Conservation (phyloP, 1,140 invertebrate genomes). For the Gonioctena quinquepunctata region DNA sequence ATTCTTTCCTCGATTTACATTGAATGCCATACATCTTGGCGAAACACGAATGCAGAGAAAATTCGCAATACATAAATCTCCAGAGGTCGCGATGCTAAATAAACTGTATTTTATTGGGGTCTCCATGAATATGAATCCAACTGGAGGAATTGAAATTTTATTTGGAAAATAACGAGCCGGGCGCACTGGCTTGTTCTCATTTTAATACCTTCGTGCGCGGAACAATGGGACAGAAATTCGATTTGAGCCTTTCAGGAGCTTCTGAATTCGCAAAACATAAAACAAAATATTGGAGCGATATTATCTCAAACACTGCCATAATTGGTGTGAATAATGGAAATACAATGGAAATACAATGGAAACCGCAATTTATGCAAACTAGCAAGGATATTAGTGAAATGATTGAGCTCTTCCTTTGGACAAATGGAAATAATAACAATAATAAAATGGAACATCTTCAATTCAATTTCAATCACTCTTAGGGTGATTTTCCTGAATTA, state of each 20-base stretch:
- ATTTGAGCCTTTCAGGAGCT: background rate
- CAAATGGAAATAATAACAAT: too few species aligned
- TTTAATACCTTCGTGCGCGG: background rate
- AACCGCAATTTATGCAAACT: too few species aligned
- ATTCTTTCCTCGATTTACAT: constrained; percentile 48
- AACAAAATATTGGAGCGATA: too few species aligned
- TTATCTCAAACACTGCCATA: too few species aligned
- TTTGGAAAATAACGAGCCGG: background rate
- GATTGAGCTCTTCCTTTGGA: too few species aligned
- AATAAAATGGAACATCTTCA: too few species aligned
- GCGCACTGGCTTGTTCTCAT: background rate
- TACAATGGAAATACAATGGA: too few species aligned
- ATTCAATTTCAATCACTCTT: too few species aligned
- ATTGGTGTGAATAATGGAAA: too few species aligned
- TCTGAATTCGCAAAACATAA: background rate
- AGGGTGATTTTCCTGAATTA: too few species aligned
- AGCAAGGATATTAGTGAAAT: too few species aligned
- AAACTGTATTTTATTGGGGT: constrained; percentile 13
- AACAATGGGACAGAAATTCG: background rate
- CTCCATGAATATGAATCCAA: background rate
- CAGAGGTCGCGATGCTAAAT: constrained; percentile 33
- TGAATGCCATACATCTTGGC: constrained; percentile 48
- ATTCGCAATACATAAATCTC: constrained; percentile 49
- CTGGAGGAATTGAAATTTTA: background rate
- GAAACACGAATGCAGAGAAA: constrained; percentile 44